Conservation (phyloP, 2,888 invertebrate genomes). For the Torymus aiolomorphi region DNA sequence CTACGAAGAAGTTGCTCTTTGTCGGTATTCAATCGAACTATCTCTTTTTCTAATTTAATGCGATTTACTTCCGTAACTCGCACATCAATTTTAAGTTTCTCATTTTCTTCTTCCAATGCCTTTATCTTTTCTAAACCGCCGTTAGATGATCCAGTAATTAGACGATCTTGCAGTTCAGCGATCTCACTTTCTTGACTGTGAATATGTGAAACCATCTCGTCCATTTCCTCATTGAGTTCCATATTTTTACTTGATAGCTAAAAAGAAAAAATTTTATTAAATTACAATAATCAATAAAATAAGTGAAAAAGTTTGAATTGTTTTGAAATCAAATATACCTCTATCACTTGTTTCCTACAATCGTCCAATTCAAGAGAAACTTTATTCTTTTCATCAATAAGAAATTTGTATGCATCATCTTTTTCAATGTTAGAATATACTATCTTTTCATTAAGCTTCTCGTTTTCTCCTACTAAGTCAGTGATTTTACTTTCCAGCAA, state of each 20-base stretch:
- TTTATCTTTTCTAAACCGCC: constrained; percentile 70
- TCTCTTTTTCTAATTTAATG: constrained; percentile 47
- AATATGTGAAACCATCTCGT: constrained; percentile 63
- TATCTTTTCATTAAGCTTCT: constrained; percentile 36
- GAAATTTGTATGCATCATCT: constrained; percentile 33
- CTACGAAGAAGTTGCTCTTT: constrained; percentile 37
- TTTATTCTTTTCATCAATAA: constrained; percentile 40
- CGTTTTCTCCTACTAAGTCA: constrained; percentile 19
- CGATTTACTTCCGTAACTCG: constrained; percentile 26
- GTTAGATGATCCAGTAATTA: constrained; percentile 72
- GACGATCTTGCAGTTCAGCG: constrained; percentile 58
- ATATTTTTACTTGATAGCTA: constrained; percentile 75
- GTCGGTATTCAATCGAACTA: constrained; percentile 44
- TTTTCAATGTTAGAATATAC: constrained; percentile 13
- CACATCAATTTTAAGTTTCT: constrained; percentile 58
- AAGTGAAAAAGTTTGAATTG: background rate
- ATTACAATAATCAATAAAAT: background rate
- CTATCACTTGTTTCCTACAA: constrained; percentile 25
- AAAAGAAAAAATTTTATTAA: constrained; percentile 57
- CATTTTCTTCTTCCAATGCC: constrained; percentile 60
- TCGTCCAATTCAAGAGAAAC: constrained; percentile 55
- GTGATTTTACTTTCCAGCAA: constrained; percentile 55
- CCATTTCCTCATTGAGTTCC: constrained; percentile 77
- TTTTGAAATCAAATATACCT: constrained; percentile 36
- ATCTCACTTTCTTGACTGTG: constrained; percentile 61